A percentile compares a stretch with the other conserved stretches of the same genome.
These are phyloP conservation scores for Podiceps cristatus DNA, from an alignment of 2,113 vertebrate species.

Conservation along the genomic window DNA sequence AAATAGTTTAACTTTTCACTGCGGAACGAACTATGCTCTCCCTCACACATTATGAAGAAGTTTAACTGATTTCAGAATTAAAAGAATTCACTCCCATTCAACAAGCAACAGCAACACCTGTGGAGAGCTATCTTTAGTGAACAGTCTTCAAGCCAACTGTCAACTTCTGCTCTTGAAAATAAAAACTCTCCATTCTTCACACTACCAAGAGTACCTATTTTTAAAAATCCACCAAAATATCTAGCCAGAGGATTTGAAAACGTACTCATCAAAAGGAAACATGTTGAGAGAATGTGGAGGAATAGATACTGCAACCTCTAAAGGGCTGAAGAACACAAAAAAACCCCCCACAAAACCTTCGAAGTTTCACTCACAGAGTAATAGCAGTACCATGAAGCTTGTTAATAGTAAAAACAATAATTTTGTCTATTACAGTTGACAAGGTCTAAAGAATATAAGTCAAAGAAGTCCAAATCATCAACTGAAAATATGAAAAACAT, in stretches of 20 bases:
- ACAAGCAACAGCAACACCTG: background rate
- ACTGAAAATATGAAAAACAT: background rate
- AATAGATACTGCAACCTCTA: background rate
- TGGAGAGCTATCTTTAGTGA: background rate
- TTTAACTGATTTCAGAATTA: background rate
- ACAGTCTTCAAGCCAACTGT: background rate
- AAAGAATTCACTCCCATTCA: background rate
- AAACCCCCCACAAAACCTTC: background rate
- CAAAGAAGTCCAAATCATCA: background rate
- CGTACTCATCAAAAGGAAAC: background rate
- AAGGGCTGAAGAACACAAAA: background rate
- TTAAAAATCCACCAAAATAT: background rate
- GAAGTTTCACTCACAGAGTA: background rate
- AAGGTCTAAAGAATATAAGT: background rate
- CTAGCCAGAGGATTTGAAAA: background rate
- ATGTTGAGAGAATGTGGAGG: background rate
- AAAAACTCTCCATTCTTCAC: background rate
- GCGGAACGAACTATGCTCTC: background rate
- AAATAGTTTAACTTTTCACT: background rate
- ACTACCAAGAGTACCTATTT: background rate
- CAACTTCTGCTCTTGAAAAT: background rate
- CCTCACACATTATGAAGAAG: background rate
- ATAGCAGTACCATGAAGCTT: background rate
- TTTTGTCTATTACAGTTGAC: background rate
- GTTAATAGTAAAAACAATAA: background rate